These are phyloP conservation scores for Heliconius aoede DNA, from an alignment of 2,888 invertebrate genomes.

Conservation along the genomic window DNA sequence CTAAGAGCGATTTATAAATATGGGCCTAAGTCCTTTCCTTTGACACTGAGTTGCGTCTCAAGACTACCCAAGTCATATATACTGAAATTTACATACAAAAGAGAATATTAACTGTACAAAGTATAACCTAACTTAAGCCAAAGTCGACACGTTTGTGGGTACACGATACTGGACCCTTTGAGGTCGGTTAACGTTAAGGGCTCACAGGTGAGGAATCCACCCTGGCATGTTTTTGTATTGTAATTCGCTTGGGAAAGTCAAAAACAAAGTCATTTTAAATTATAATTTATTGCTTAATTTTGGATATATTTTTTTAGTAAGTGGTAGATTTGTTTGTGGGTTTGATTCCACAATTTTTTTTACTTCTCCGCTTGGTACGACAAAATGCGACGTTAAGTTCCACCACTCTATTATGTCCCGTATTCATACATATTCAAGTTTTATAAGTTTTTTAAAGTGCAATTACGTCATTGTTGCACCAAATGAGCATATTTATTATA, in stretches of 20 bases:
- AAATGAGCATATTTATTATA: too few species aligned
- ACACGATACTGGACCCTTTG: constrained; percentile 18
- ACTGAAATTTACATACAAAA: not conserved
- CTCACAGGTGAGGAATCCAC: constrained; percentile 13
- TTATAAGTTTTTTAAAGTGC: too few species aligned
- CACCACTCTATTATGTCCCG: not conserved
- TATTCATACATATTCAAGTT: not conserved
- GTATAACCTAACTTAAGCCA: constrained; percentile 11
- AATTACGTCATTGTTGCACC: too few species aligned
- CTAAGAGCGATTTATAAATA: too few species aligned
- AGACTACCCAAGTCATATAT: not conserved
- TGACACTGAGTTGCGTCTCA: too few species aligned
- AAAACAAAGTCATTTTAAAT: constrained; percentile 2
- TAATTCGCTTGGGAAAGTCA: not conserved
- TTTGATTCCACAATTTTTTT: not conserved
- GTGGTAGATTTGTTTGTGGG: not conserved
- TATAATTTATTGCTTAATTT: not conserved
- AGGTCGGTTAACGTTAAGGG: constrained; percentile 20
- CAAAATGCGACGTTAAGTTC: not conserved
- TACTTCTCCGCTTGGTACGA: not conserved
- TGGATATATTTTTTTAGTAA: not conserved
- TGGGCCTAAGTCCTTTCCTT: too few species aligned
- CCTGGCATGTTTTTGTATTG: constrained; percentile 23
- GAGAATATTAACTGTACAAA: constrained; percentile 14
- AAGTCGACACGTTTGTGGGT: constrained; percentile 20